Percentiles rank a stretch among this genome's conserved stretches.
phyloP scores from a whole-genome alignment of 2,797 vertebrate genomes.

The Caiman crocodilus region DNA sequence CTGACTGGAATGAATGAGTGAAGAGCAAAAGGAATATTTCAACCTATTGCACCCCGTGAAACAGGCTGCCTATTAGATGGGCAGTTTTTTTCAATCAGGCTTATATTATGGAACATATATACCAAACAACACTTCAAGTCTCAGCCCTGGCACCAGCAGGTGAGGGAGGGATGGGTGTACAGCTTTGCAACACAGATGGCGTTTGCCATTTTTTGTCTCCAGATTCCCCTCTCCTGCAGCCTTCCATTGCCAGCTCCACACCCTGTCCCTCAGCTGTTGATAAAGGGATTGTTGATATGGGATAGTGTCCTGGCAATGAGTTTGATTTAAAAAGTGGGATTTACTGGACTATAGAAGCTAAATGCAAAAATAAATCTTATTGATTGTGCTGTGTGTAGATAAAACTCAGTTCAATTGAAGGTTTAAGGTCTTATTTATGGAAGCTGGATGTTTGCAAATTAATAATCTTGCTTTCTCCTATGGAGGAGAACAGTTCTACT shows the following conservation, averaged over 20 bases:
- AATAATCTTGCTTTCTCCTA: slow-evolving; percentile 33
- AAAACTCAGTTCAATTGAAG: slow-evolving; percentile 51
- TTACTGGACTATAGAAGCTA: slow-evolving; percentile 32
- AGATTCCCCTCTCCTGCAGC: slow-evolving; percentile 6
- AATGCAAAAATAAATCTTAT: slow-evolving; percentile 22
- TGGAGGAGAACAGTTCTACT: not conserved
- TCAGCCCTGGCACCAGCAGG: not conserved
- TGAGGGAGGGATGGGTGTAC: not conserved
- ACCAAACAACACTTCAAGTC: not conserved
- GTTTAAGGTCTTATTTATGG: slow-evolving; percentile 23
- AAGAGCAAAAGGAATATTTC: not conserved
- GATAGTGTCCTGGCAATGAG: slow-evolving; percentile 35
- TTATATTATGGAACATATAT: not conserved
- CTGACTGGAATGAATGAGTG: not conserved
- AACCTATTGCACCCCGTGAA: not conserved
- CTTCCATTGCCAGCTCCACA: not conserved
- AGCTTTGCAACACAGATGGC: slow-evolving; percentile 37
- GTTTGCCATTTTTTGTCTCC: not conserved
- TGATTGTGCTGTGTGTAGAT: slow-evolving; percentile 43
- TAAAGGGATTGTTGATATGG: slow-evolving; percentile 42
- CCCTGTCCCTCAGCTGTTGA: slow-evolving; percentile 12
- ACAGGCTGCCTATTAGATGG: not conserved
- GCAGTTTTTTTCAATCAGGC: not conserved
- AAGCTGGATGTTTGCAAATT: slow-evolving; percentile 19
- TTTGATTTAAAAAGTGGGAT: slow-evolving; percentile 38